Base-by-base conservation (phyloP, 2,888 invertebrate genomes). In the Leptinotarsa tumamoca region DNA sequence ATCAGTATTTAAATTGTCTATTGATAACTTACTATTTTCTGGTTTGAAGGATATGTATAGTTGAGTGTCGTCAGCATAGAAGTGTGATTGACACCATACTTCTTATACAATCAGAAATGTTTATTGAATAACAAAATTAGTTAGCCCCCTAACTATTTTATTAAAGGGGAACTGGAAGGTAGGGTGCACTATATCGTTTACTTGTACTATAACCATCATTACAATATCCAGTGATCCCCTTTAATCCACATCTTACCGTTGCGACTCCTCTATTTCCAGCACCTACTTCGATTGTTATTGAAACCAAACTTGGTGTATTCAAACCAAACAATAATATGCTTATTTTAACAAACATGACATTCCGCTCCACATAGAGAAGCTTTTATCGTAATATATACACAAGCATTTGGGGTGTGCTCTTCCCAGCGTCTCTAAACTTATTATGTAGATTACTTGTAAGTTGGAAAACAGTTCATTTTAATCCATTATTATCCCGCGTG, bases 391-490 rank as follows among this genome's bases (percentile, higher is more conserved):
- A 63, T 63, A 43, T 43, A 63, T 63, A 63, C 43, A 33, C n/a
- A 33, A 15, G 63, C 63, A 63, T 43, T 17, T 17, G 43, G 33
- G 63, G n/a, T 43, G 63, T n/a, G 43, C 63, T 63, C 27, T 63
- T 63, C 63, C 63, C n/a, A 63, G n/a, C 3, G 58, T 58, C 63
- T 43, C 33, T 7, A 63, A 63, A 63, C 63, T 63, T 27, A 63
- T 43, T 63, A 63, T 63, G 63, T 27, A 63, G n/a, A 63, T 63
- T 63, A 63, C 43, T 33, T 63, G 63, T 63, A 43, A 63, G 43
- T 33, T 63, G 63, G 33, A 63, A 43, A 63, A 63, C n/a, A 43
- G 63, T 17, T 43, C 43, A 43, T 63, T 63, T 43, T 13, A 63
- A 63, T 43, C 63, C 63, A 63, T n/a, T 63, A 33, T 63, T 43